These are phyloP conservation scores for Eulithis prunata DNA, from an alignment of 2,888 invertebrate genomes.

Conservation along the genomic window DNA sequence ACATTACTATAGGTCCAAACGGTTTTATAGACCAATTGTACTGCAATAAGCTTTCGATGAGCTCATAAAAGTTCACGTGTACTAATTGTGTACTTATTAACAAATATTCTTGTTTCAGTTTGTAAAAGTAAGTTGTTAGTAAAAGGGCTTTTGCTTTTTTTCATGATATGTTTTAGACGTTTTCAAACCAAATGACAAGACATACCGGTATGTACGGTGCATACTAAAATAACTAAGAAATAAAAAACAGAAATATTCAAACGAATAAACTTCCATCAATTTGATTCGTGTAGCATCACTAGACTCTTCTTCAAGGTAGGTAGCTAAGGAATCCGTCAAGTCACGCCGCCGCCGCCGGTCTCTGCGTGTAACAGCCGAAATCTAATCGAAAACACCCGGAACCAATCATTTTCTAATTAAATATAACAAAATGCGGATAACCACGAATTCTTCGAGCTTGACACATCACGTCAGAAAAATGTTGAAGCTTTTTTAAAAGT, in stretches of 20 bases:
- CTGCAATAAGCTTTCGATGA: conserved; percentile 10
- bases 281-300: conserved; percentile 17
- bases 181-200: too few relatives aligned
- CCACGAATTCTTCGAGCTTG: conserved; percentile 55
- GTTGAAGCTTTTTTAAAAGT: background rate
- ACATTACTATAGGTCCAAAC: conserved; percentile 48
- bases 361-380: conserved; percentile 65
- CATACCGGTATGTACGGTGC: too few relatives aligned
- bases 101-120: conserved; percentile 2
- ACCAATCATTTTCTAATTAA: conserved; percentile 78
- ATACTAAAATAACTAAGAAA: background rate
- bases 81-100: conserved; percentile 5
- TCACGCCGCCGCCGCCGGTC: conserved; percentile 60
- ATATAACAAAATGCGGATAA: conserved; percentile 66
- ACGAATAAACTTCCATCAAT: background rate
- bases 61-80: background rate
- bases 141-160: too few relatives aligned
- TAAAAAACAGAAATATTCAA: background rate
- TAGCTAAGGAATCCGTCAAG: conserved; percentile 74
- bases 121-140: too few relatives aligned
- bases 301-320: conserved; percentile 24
- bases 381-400: conserved; percentile 80
- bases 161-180: too few relatives aligned
- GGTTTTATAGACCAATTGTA: conserved; percentile 52
- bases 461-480: background rate